phyloP scores from a whole-genome alignment of 2,888 invertebrate genomes.

The Erebia ligea region DNA sequence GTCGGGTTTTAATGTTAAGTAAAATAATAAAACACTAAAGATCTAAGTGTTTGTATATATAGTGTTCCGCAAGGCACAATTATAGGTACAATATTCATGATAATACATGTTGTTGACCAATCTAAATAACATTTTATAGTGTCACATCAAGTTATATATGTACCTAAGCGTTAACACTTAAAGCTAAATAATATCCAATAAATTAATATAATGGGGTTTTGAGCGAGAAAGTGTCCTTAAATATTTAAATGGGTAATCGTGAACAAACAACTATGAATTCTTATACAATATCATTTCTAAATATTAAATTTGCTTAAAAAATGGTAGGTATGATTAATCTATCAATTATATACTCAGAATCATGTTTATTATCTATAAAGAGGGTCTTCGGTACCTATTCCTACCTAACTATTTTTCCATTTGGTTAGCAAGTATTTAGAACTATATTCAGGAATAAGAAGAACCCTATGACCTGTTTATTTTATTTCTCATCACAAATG shows the following conservation, averaged over 20 bases:
- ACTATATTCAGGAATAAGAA: too few species aligned
- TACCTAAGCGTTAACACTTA: constrained; percentile 78
- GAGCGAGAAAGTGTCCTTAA: constrained; percentile 57
- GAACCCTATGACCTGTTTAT: too few species aligned
- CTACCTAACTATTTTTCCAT: too few species aligned
- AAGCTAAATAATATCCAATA: constrained; percentile 69
- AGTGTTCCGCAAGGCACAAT: constrained; percentile 63
- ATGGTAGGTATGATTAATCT: too few species aligned
- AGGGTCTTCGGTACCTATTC: too few species aligned
- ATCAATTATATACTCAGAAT: too few species aligned
- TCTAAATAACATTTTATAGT: constrained; percentile 41
- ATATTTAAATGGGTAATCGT: not conserved
- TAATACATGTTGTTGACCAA: constrained; percentile 39
- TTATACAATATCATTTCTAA: not conserved
- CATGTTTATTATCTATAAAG: too few species aligned
- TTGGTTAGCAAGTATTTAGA: too few species aligned
- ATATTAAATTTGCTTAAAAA: not conserved
- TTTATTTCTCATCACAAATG: too few species aligned
- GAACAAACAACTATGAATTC: not conserved
- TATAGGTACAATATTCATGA: constrained; percentile 52
- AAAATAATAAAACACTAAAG: constrained; percentile 45
- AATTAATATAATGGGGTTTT: constrained; percentile 54
- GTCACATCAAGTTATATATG: constrained; percentile 61
- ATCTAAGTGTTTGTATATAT: constrained; percentile 47
- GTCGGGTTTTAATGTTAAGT: constrained; percentile 48